These are phyloP conservation scores for Takifugu flavidus DNA, from an alignment of 2,113 vertebrate genomes.

Conservation along the genomic window DNA sequence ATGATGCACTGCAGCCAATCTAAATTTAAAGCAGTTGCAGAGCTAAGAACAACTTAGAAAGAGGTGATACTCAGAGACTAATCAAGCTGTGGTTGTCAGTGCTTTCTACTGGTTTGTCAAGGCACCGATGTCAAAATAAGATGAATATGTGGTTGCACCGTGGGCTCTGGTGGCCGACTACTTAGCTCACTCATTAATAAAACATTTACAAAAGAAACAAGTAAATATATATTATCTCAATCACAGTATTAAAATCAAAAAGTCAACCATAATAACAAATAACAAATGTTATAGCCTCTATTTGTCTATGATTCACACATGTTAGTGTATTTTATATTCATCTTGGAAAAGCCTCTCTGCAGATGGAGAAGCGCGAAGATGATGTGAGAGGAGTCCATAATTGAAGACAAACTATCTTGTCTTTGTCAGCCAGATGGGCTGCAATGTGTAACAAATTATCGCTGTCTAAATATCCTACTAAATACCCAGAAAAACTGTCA, in stretches of 20 bases:
- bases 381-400: slow-evolving; percentile 47
- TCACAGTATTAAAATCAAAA: too few species aligned
- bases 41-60: slow-evolving; percentile 14
- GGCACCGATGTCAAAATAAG: slow-evolving; percentile 5
- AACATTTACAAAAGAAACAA: background rate
- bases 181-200: too few species aligned
- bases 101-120: background rate
- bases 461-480: slow-evolving; percentile 61
- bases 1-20: background rate
- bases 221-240: too few species aligned
- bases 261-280: too few species aligned
- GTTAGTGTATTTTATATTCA: too few species aligned
- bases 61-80: slow-evolving; percentile 16
- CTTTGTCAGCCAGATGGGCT: slow-evolving; percentile 44
- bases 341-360: background rate
- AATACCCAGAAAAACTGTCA: slow-evolving; percentile 41
- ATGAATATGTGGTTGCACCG: slow-evolving; percentile 6
- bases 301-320: too few species aligned
- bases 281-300: too few species aligned
- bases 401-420: slow-evolving; percentile 62
- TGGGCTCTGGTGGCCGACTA: background rate
- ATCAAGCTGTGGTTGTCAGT: slow-evolving; percentile 15
- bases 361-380: slow-evolving; percentile 29
- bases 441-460: slow-evolving; percentile 56
- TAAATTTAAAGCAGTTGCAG: slow-evolving; percentile 12